Conservation (phyloP, 2,797 vertebrate genomes). For the Pseudomugil tenellus region DNA sequence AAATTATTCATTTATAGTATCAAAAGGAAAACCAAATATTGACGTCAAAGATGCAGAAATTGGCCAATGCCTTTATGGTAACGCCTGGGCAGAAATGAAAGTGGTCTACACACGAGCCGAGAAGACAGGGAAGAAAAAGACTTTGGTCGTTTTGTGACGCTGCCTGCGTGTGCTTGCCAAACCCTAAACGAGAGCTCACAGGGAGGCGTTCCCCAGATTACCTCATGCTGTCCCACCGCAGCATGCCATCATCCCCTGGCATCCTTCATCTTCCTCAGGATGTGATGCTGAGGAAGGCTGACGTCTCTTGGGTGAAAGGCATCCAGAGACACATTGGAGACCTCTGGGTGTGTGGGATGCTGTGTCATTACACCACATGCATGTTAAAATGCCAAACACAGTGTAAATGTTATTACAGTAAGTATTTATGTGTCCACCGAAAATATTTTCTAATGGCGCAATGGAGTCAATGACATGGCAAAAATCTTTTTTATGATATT, state of each 20-base stretch:
- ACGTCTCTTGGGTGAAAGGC: slow-evolving; percentile 41
- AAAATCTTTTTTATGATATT: not conserved
- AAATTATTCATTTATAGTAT: slow-evolving; percentile 42
- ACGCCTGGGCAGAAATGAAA: slow-evolving; percentile 43
- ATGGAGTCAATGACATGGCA: not conserved
- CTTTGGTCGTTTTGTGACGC: slow-evolving; percentile 43
- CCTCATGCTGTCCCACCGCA: slow-evolving; percentile 52
- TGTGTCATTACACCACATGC: slow-evolving; percentile 28
- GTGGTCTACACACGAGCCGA: slow-evolving; percentile 42
- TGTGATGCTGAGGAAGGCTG: slow-evolving; percentile 46
- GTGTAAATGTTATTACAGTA: slow-evolving; percentile 13
- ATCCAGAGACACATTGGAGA: slow-evolving; percentile 25
- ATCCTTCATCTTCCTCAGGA: slow-evolving; percentile 36
- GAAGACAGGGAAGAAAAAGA: slow-evolving; percentile 32
- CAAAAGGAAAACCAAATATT: slow-evolving; percentile 45
- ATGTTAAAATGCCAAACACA: slow-evolving; percentile 25
- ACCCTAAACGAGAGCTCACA: slow-evolving; percentile 44
- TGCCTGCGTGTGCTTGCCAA: slow-evolving; percentile 42
- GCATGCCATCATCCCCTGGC: slow-evolving; percentile 56
- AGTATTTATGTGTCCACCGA: slow-evolving; percentile 20
- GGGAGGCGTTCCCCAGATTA: slow-evolving; percentile 61
- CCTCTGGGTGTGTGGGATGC: slow-evolving; percentile 19
- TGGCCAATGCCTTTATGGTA: slow-evolving; percentile 19
- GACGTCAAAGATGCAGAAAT: slow-evolving; percentile 51
- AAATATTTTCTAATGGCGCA: slow-evolving; percentile 8